Percentiles rank a stretch among this genome's conserved stretches.
Conservation (phyloP, 2,113 vertebrate genomes). For the Notothenia coriiceps region DNA sequence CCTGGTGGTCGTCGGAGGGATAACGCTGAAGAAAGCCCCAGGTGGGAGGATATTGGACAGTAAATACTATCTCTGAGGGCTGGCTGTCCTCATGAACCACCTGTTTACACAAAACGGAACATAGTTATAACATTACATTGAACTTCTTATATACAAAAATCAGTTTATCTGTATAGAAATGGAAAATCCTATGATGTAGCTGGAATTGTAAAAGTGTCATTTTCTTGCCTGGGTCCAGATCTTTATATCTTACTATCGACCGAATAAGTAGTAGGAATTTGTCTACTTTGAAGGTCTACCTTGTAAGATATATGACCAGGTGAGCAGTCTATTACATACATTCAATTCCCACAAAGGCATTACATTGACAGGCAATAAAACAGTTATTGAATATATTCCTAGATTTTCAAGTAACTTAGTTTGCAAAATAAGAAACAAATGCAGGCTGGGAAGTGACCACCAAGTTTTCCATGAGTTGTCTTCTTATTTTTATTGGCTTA, state of each 20-base stretch:
- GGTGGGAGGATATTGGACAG: constrained; percentile 77
- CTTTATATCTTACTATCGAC: too few species aligned
- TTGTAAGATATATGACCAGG: neutral
- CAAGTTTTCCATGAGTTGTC: neutral
- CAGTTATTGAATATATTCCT: neutral
- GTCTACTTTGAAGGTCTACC: neutral
- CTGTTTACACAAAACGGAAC: constrained; percentile 71
- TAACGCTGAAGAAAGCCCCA: constrained; percentile 83
- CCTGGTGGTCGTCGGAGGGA: constrained; percentile 36
- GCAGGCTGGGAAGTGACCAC: neutral
- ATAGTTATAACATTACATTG: neutral
- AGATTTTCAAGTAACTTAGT: neutral
- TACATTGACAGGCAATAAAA: neutral
- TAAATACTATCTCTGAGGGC: constrained; percentile 86
- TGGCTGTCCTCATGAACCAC: constrained; percentile 85
- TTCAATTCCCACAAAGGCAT: neutral
- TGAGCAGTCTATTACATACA: neutral
- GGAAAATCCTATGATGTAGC: too few species aligned
- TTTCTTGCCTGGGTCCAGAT: too few species aligned
- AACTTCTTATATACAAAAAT: too few species aligned
- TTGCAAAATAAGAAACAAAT: neutral
- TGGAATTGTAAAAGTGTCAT: too few species aligned
- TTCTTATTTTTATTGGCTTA: constrained; percentile 45
- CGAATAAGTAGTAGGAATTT: too few species aligned
- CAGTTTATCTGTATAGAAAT: too few species aligned